Conservation (phyloP, 2,797 vertebrate species). For the Lepidocolaptes lacrymiger region DNA sequence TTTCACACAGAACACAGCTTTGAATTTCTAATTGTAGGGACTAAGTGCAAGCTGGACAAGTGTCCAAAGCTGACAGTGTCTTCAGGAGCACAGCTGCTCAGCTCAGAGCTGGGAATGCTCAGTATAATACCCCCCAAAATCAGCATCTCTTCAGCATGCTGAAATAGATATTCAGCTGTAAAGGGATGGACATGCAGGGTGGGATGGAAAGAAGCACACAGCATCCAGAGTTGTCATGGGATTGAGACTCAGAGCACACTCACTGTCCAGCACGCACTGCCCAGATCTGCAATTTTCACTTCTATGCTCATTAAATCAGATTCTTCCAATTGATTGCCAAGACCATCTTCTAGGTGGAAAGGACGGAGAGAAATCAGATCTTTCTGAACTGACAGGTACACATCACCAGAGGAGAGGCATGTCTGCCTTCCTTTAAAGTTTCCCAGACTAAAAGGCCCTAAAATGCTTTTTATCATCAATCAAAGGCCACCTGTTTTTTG, state of each 20-base stretch:
- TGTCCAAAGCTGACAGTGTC: background rate
- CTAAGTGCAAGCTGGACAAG: background rate
- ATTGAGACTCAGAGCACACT: constrained; percentile 19
- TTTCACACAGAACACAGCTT: background rate
- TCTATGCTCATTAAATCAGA: constrained; percentile 73
- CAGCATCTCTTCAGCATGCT: background rate
- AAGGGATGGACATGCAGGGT: background rate
- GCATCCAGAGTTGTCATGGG: background rate
- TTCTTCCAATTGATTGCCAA: constrained; percentile 37
- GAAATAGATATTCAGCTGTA: background rate
- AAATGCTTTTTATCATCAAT: background rate
- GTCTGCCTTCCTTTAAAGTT: background rate
- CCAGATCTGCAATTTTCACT: constrained; percentile 89
- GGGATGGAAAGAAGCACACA: background rate
- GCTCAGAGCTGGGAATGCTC: background rate
- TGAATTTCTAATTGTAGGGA: background rate
- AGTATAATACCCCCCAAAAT: background rate
- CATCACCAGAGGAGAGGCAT: background rate
- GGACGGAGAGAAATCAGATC: background rate
- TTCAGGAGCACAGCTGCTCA: background rate
- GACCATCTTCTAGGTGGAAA: constrained; percentile 23
- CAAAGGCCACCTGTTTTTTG: background rate
- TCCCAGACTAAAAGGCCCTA: background rate
- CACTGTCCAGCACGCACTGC: constrained; percentile 90
- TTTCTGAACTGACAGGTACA: background rate